Base-by-base conservation (phyloP, 2,113 vertebrate genomes). In the Falco punctatus region DNA sequence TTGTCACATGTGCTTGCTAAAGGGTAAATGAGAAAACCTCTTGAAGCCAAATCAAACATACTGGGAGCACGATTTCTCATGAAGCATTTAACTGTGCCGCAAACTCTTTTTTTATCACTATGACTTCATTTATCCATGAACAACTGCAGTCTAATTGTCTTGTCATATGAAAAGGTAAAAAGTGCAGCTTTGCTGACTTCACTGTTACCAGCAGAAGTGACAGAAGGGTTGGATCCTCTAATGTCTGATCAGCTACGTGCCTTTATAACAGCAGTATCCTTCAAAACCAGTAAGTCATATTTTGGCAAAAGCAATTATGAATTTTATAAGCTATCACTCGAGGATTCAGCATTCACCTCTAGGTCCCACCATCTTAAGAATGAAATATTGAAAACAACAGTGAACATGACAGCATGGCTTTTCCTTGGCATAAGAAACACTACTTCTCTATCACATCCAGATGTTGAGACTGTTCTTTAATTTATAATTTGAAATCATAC, bases 221-320 rank as follows among this genome's bases (percentile, higher is more conserved):
- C 19, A 80, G 74, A 69, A 86, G 19, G 40, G 24, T 6, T 86
- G 55, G 12, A 51, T 65, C 46, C 24, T 58, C 51, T 59, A 0
- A 10, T 81, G 24, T 40, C 54, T 82, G 54, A 71, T 64, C 38
- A 74, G 22, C 24, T 73, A 40, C n/a, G 35, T 11, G 22, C n/a
- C n/a, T 88, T 54, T 83, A 28, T 38, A 73, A 35, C 27, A 62
- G 44, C n/a, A 79, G 19, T 13, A 69, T 77, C 35, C 62, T 90
- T 92, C 65, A 72, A 94, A 90, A 70, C 15, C 16, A 62, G 32
- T 5, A 88, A 85, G 32, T 27, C 11, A 15, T 58, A 11, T 59
- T 88, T 80, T 86, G 67, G 88, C 46, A 69, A 93, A 95, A 92
- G 79, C 54, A 90, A 86, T 85, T 80, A 96, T 54, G 46, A 92